Base-by-base conservation (phyloP, 2,797 vertebrate genomes). In the Oryzias dopingdopingensis region DNA sequence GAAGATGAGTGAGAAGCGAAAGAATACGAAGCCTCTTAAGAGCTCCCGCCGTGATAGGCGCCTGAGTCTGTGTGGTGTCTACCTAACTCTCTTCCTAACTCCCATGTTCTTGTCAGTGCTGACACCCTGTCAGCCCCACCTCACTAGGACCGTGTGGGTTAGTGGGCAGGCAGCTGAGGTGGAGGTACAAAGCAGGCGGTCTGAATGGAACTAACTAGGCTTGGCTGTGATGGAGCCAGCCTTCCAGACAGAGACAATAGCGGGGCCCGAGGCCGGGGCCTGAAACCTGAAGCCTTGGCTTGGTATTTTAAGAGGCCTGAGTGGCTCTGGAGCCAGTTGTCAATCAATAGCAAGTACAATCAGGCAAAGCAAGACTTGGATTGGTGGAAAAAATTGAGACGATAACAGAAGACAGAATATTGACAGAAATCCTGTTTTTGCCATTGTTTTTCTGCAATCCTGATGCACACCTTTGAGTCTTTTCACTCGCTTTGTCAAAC, bases 261-360 rank as follows among this genome's bases (percentile, higher is more conserved):
- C 60, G 78, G 86, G 90, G 89, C 90, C 89, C 42, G 83, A 86
- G 91, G 92, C 90, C 90, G 82, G 82, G 87, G 86, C 88, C 89
- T 90, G 91, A 91, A 92, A 93, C 90, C 84, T 86, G 91, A 93
- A 91, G 89, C 91, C 77, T 59, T 10, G 76, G 83, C 84, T 80
- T 91, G 90, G 91, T 91, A 93, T 93, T 92, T 92, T 92, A 93
- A 93, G 92, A 92, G 91, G 88, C 79, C 86, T 90, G 89, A 92
- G 91, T 91, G 89, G 88, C 85, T 92, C 86, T 93, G 91, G 90
- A 92, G 91, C 91, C 91, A 92, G 88, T 85, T 92, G 91, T 92
- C 91, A 92, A 92, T 93, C 91, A 92, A 91, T 91, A 91, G 86
- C 70, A 62, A 80, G 87, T 77, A 90, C 85, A 92, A 85, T 90